These are phyloP conservation scores for Venusia cambrica DNA, from an alignment of 2,888 invertebrate species.

Conservation along the genomic window DNA sequence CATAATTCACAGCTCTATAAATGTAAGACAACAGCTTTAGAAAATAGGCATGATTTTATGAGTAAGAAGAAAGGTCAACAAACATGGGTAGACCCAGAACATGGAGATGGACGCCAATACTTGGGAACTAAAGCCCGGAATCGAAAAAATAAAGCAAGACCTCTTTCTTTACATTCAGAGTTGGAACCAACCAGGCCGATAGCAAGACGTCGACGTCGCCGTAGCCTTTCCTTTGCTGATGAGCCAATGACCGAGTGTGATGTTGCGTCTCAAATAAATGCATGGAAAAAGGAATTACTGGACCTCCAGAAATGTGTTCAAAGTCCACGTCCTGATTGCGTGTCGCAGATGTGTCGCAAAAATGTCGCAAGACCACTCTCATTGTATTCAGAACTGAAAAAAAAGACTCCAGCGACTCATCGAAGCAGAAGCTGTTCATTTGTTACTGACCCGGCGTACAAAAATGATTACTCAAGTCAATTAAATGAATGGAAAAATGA, in stretches of 20 bases:
- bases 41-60: no score
- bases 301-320: conserved; percentile 2
- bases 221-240: conserved; percentile 4
- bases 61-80: conserved; percentile 2
- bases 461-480: conserved; percentile 6
- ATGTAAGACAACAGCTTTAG: no score
- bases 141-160: conserved; percentile 1
- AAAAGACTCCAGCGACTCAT: conserved; percentile 2
- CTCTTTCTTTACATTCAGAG: conserved; percentile 5
- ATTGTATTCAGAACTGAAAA: conserved; percentile 11
- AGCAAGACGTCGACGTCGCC: conserved; percentile 1
- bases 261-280: conserved; percentile 2
- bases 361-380: conserved; percentile 12
- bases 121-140: no score
- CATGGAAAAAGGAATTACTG: conserved; percentile 1
- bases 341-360: no score
- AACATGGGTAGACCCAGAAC: no score
- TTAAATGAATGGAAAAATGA: conserved; percentile 13
- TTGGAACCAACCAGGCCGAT: conserved; percentile 1
- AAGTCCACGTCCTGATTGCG: conserved; percentile 4
- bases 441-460: conserved; percentile 1
- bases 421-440: conserved; percentile 13
- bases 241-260: not conserved
- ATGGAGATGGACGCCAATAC: no score
- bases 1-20: no score